Evolutionary conservation across 2,113 vertebrate species (phyloP).

Genomic region (Mungos mungo): DNA sequence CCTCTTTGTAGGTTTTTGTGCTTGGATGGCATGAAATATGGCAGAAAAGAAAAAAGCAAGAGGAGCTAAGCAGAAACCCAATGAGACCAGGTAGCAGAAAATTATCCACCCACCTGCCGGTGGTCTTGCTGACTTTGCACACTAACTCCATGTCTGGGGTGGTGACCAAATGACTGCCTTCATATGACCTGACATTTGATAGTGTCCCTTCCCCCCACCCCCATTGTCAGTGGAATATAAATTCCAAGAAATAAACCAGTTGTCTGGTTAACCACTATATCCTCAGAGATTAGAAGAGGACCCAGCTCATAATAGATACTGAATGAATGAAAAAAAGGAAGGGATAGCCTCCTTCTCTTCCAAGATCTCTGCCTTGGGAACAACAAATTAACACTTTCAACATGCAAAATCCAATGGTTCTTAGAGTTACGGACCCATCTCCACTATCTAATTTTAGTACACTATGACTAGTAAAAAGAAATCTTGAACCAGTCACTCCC

Average conservation of each 20-base stretch:
- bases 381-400: not conserved
- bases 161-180: not conserved
- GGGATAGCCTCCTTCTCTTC: not conserved
- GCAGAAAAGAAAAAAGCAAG: not conserved
- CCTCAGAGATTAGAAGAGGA: conserved; percentile 19
- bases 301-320: not conserved
- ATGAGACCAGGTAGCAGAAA: not conserved
- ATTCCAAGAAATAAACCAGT: not conserved
- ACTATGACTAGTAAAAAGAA: conserved; percentile 19
- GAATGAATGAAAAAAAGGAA: not conserved
- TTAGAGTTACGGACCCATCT: not conserved
- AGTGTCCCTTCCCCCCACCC: not conserved
- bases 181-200: not conserved
- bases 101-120: not conserved
- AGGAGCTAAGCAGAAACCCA: not conserved
- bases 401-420: not conserved
- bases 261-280: not conserved
- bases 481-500: not conserved
- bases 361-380: not conserved
- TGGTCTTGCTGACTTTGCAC: not conserved
- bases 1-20: not conserved
- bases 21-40: not conserved
- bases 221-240: not conserved
- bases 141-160: not conserved
- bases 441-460: not conserved